These are phyloP conservation scores for Malurus elegans DNA, from an alignment of 2,113 vertebrate genomes.

Conservation along the genomic window DNA sequence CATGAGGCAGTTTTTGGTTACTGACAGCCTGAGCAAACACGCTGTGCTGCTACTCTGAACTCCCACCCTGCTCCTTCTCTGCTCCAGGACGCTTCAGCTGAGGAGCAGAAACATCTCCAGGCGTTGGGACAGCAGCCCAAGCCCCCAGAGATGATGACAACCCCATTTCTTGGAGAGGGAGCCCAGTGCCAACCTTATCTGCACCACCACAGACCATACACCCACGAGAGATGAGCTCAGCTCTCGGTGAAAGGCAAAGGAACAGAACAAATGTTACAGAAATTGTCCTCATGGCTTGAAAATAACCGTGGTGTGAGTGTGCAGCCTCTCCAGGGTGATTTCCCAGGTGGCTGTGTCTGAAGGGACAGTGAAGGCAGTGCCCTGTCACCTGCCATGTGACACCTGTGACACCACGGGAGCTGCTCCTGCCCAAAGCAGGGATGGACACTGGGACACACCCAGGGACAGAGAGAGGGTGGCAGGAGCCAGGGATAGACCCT, in stretches of 20 bases:
- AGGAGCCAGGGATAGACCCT: neutral
- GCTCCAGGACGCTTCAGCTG: accelerated
- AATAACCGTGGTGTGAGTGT: neutral
- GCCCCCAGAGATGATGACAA: neutral
- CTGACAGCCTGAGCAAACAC: neutral
- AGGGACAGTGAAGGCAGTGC: neutral
- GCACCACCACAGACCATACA: neutral
- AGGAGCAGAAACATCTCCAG: neutral
- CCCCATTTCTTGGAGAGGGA: neutral
- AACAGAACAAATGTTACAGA: neutral
- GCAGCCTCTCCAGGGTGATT: neutral
- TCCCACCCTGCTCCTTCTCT: neutral
- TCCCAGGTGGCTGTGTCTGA: neutral
- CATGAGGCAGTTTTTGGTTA: neutral
- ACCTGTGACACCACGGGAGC: accelerated
- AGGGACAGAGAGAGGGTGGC: neutral
- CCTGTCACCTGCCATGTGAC: neutral
- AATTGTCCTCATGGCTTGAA: neutral
- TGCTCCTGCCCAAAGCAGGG: neutral
- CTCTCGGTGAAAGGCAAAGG: neutral
- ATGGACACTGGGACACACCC: accelerated
- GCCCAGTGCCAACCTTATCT: neutral
- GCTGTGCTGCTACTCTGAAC: neutral
- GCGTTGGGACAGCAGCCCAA: neutral
- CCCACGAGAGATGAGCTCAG: neutral